Percentiles rank a stretch among this genome's conserved stretches.
phyloP scores from a whole-genome alignment of 2,113 vertebrate genomes.

The Sander vitreus region DNA sequence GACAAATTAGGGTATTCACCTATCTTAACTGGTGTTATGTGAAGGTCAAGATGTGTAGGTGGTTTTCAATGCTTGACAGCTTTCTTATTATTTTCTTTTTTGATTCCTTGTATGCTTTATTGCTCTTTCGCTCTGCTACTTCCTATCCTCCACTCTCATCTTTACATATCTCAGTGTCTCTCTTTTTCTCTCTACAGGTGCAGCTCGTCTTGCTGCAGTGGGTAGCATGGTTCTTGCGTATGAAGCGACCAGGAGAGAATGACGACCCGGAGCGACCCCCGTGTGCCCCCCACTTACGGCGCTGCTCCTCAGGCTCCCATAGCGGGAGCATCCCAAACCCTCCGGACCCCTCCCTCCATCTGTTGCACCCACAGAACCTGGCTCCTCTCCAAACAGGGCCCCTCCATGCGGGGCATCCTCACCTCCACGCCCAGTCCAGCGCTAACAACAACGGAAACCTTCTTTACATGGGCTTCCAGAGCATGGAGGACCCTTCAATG shows the following conservation, averaged over 20 bases:
- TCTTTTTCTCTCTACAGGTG: constrained; percentile 66
- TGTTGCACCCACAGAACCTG: constrained; percentile 81
- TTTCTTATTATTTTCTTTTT: constrained; percentile 12
- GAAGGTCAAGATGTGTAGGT: constrained; percentile 32
- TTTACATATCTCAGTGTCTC: neutral
- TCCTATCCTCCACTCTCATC: neutral
- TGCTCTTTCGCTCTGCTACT: neutral
- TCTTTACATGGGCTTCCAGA: constrained; percentile 86
- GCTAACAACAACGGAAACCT: constrained; percentile 85
- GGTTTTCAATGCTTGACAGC: neutral
- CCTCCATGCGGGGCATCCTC: constrained; percentile 73
- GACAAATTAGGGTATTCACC: constrained; percentile 21
- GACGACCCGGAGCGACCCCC: constrained; percentile 81
- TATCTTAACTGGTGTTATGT: neutral
- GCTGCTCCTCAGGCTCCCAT: constrained; percentile 84
- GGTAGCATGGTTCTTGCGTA: constrained; percentile 87
- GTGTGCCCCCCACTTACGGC: constrained; percentile 83
- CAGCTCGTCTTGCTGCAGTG: constrained; percentile 85
- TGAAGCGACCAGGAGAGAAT: constrained; percentile 85
- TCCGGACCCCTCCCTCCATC: constrained; percentile 71
- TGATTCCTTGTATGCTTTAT: neutral
- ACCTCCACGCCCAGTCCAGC: constrained; percentile 78
- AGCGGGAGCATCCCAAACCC: constrained; percentile 83
- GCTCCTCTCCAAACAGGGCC: constrained; percentile 71
- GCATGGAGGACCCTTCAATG: constrained; percentile 81